Percentiles rank a stretch among this genome's conserved stretches.
phyloP scores from a whole-genome alignment of 2,888 invertebrate genomes.

The Athalia cordata region DNA sequence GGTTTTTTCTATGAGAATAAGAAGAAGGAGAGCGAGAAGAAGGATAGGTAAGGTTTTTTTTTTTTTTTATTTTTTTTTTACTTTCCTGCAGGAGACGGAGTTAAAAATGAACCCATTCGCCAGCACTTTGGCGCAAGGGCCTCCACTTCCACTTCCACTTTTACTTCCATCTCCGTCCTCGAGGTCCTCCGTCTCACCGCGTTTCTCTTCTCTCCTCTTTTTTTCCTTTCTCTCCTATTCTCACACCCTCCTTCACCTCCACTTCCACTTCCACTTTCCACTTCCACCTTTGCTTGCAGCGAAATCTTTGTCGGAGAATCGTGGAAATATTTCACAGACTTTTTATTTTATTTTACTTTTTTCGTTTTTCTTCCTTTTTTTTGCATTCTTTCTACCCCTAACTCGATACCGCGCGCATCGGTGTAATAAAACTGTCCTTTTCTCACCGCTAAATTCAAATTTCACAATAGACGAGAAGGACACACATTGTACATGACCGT shows the following conservation, averaged over 20 bases:
- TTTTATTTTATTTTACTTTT: slow-evolving; percentile 48
- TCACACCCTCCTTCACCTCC: background rate
- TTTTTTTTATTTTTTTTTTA: slow-evolving; percentile 1
- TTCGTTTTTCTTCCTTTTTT: slow-evolving; percentile 28
- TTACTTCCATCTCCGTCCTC: background rate
- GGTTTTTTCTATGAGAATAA: slow-evolving; percentile 36
- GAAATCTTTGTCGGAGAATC: slow-evolving; percentile 67
- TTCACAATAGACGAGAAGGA: slow-evolving; percentile 19
- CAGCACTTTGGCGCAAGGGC: slow-evolving; percentile 65
- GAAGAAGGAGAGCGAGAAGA: too few relatives aligned
- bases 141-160: background rate
- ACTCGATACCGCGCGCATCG: slow-evolving; percentile 53
- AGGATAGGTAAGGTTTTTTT: too few relatives aligned
- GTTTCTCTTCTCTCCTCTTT: too few relatives aligned
- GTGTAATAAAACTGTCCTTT: slow-evolving; percentile 56
- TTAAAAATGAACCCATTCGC: slow-evolving; percentile 68
- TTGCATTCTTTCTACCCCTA: background rate
- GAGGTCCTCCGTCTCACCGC: too few relatives aligned
- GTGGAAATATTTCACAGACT: slow-evolving; percentile 66
- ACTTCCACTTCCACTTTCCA: slow-evolving; percentile 25
- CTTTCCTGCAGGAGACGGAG: slow-evolving; percentile 46
- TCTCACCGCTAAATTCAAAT: slow-evolving; percentile 8
- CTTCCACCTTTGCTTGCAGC: slow-evolving; percentile 31
- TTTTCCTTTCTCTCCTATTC: background rate
- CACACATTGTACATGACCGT: background rate